phyloP scores from a whole-genome alignment of 2,888 invertebrate genomes.

The Brachycybe producta region DNA sequence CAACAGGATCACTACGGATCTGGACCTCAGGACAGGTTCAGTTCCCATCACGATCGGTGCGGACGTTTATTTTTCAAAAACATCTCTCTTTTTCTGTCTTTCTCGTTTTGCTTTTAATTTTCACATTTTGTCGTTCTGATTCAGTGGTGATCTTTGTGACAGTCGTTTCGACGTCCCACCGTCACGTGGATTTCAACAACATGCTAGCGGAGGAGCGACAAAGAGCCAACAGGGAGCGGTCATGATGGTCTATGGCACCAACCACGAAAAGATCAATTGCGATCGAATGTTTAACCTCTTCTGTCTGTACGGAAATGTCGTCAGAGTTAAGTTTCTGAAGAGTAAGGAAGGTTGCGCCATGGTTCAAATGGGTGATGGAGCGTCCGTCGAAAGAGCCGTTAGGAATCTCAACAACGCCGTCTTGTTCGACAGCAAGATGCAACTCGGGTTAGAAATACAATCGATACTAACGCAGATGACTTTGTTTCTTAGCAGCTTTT shows the following conservation, averaged over 20 bases:
- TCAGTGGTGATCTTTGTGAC: conserved; percentile 24
- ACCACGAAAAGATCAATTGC: conserved; percentile 84
- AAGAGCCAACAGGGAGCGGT: conserved; percentile 64
- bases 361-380: conserved; percentile 96
- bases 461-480: not conserved
- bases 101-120: not conserved
- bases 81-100: not conserved
- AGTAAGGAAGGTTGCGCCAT: conserved; percentile 98
- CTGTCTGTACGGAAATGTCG: conserved; percentile 96
- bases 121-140: not conserved
- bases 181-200: conserved; percentile 10
- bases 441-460: conserved; percentile 43
- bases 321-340: conserved; percentile 95
- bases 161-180: conserved; percentile 20
- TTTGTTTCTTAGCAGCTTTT: too few species aligned
- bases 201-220: conserved; percentile 1
- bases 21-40: conserved; percentile 22
- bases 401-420: conserved; percentile 87
- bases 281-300: conserved; percentile 95
- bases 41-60: conserved; percentile 17
- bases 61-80: not conserved
- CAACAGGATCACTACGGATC: conserved; percentile 20
- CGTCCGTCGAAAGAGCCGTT: conserved; percentile 87
- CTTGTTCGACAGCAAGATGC: conserved; percentile 60
- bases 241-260: conserved; percentile 96